These are phyloP conservation scores for Mesitornis unicolor DNA, from an alignment of 2,113 vertebrate species.

Conservation along the genomic window DNA sequence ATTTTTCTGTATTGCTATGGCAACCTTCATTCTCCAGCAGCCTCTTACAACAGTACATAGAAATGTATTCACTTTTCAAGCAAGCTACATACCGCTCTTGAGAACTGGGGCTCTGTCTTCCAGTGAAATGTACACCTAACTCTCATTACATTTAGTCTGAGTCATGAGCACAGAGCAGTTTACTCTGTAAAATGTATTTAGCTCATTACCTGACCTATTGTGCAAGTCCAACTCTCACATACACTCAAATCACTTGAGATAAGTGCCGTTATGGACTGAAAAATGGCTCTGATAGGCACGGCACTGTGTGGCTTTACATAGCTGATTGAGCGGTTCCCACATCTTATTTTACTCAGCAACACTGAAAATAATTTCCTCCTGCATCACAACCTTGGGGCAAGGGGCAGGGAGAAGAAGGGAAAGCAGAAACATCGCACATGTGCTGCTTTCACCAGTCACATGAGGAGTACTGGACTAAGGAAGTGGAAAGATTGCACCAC, in stretches of 20 bases:
- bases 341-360: background rate
- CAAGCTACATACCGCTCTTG: background rate
- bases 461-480: background rate
- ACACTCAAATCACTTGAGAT: background rate
- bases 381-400: background rate
- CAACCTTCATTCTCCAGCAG: slow-evolving; percentile 38
- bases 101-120: background rate
- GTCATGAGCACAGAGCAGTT: background rate
- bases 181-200: background rate
- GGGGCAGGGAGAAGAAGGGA: background rate
- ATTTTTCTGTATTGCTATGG: slow-evolving; percentile 54
- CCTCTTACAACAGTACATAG: background rate
- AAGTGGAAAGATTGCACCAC: background rate
- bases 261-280: background rate
- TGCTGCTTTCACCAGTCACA: background rate
- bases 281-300: background rate
- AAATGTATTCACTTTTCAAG: background rate
- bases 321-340: background rate
- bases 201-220: background rate
- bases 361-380: background rate
- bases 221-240: background rate
- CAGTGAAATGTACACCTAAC: background rate
- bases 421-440: background rate
- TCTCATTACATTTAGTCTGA: background rate
- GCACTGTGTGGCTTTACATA: background rate